A percentile compares a stretch with the other conserved stretches of the same genome.
Conservation (phyloP, 2,113 vertebrate species). For the Pelobates fuscus region DNA sequence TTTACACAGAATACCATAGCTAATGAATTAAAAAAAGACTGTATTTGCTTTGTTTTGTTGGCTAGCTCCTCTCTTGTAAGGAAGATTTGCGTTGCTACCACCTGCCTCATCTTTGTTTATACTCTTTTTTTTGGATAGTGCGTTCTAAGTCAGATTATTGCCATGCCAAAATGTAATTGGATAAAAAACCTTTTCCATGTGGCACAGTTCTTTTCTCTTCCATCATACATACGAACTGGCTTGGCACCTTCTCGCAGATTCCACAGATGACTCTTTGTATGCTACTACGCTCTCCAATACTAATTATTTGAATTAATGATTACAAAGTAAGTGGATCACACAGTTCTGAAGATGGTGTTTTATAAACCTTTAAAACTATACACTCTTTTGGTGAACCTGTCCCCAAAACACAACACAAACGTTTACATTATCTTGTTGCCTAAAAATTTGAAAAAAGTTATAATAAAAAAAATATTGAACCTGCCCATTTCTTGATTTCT, state of each 20-base stretch:
- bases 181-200: slow-evolving; percentile 5
- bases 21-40: not conserved
- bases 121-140: not conserved
- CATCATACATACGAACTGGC: slow-evolving; percentile 21
- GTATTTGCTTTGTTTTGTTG: not conserved
- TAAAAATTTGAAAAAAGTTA: no score
- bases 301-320: not conserved
- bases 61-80: not conserved
- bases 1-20: no score
- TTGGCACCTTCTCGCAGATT: not conserved
- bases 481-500: no score
- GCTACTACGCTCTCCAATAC: not conserved
- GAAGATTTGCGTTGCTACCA: not conserved
- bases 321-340: slow-evolving; percentile 2
- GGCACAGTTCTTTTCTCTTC: slow-evolving; percentile 50
- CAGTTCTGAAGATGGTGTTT: slow-evolving; percentile 30
- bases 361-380: no score
- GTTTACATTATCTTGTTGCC: no score
- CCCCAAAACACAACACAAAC: no score
- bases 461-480: no score
- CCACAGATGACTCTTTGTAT: not conserved
- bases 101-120: slow-evolving; percentile 1
- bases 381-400: no score
- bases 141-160: not conserved
- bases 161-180: slow-evolving; percentile 2